Evolutionary conservation across 2,888 invertebrate genomes (phyloP), one percentile per base, ranked within the genome.

Genomic region (Eupeodes latifasciatus): DNA sequence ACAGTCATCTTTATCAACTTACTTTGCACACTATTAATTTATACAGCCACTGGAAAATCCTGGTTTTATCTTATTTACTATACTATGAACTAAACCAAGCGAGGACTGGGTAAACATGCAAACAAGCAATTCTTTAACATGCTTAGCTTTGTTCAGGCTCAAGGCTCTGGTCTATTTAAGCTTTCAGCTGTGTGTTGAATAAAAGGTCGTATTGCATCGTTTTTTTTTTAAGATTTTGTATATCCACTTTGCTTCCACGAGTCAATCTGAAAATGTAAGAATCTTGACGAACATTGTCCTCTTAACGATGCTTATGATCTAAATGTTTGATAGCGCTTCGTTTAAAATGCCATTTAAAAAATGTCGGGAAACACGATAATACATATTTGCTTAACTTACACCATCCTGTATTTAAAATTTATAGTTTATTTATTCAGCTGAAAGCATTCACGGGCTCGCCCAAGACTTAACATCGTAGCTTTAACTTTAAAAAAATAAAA

Each of bases 1-100:
- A 79, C 86, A 86, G 83, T 86, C 79, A 86, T 86, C 86, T 83
- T 86, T 86, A 86, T 86, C 86, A 86, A 79, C 86, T 86, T 86
- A 79, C 86, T 86, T 86, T 86, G 86, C 86, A 83, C 86, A 86
- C 83, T 86, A 86, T 86, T 86, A 86, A 86, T 86, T 86, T 86
- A 86, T 86, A 86, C 86, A 83, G 86, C 86, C 86, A 86, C 79
- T 82, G 83, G 79, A 86, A 86, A 86, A 86, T 86, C 86, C 83
- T 86, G 82, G 79, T 86, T 86, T 82, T 86, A 86, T 86, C 86
- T 86, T 76, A 86, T 86, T 86, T 82, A 83, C 75, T 71, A 59
- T 59, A 19, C 51, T 57, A 71, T 57, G 5, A 59, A 59, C 53
- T 55, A 47, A 19, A 40, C 40, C 9, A 9, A 40, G 40, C n/a